These are phyloP conservation scores for Brachionus paranguensis DNA, from an alignment of 1,140 invertebrate genomes.

Conservation along the genomic window DNA sequence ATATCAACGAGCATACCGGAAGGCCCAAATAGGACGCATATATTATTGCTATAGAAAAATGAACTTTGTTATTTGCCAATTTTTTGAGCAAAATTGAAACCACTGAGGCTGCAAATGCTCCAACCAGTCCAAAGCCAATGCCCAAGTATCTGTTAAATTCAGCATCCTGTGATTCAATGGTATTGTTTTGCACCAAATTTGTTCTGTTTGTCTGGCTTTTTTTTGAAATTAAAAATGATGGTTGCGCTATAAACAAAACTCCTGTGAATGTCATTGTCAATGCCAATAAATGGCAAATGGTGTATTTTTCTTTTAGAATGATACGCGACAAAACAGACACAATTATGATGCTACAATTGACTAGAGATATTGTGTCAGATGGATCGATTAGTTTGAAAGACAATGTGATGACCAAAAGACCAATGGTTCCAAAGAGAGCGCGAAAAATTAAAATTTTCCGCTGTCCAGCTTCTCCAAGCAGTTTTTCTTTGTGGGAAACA, in stretches of 20 bases:
- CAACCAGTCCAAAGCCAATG: neutral
- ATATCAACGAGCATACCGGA: neutral
- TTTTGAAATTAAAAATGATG: slow-evolving; percentile 26
- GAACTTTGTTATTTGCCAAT: slow-evolving; percentile 39
- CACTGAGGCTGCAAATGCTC: neutral
- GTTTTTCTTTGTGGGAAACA: neutral
- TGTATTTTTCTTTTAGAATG: slow-evolving; percentile 22
- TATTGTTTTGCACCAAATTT: neutral
- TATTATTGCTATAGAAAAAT: slow-evolving; percentile 27
- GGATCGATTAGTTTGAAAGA: slow-evolving; percentile 26
- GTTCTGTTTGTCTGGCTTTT: neutral
- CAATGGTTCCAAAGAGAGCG: slow-evolving; percentile 3
- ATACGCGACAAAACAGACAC: slow-evolving; percentile 21
- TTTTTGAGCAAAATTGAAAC: slow-evolving; percentile 13
- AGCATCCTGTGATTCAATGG: neutral
- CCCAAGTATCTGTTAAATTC: neutral
- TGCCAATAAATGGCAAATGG: slow-evolving; percentile 10
- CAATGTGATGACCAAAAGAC: neutral
- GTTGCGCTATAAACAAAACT: slow-evolving; percentile 19
- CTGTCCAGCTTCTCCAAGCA: neutral
- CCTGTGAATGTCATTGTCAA: neutral
- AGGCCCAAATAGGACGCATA: slow-evolving; percentile 18
- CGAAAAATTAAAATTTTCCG: slow-evolving; percentile 4
- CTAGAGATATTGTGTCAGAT: neutral
- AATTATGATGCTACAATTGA: neutral